These are phyloP conservation scores for Drosophila formosana DNA, from an alignment of 2,888 invertebrate species.

Conservation along the genomic window DNA sequence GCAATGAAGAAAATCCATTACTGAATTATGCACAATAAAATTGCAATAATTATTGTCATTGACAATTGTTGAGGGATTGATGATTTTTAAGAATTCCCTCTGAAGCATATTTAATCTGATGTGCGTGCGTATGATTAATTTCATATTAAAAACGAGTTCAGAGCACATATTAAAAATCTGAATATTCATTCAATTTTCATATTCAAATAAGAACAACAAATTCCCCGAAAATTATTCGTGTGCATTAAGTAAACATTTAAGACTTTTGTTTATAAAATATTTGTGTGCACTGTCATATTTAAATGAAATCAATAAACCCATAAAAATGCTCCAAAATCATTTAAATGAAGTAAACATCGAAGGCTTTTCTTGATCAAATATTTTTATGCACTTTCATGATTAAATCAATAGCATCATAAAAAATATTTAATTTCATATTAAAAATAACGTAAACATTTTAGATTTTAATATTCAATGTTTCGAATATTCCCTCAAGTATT, in stretches of 20 bases:
- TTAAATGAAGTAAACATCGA: background rate
- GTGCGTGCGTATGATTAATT: background rate
- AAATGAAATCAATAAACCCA: too few species aligned
- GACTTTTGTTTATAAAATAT: background rate
- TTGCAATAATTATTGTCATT: slow-evolving; percentile 18
- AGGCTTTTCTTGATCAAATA: too few species aligned
- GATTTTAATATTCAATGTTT: too few species aligned
- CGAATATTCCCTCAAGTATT: too few species aligned
- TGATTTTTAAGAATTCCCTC: background rate
- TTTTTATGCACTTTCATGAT: too few species aligned
- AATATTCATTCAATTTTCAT: background rate
- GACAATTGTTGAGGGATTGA: slow-evolving; percentile 17
- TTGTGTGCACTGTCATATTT: too few species aligned
- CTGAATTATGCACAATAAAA: slow-evolving; percentile 12
- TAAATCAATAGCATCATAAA: too few species aligned
- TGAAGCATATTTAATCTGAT: background rate
- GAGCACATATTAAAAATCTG: background rate
- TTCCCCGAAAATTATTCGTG: background rate
- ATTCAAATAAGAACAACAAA: background rate
- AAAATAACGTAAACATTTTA: too few species aligned
- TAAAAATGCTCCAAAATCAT: background rate
- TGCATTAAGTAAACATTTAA: too few species aligned
- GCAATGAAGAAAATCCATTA: slow-evolving; percentile 21
- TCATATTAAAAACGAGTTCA: background rate
- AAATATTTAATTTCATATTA: too few species aligned